Evolutionary conservation across 2,888 invertebrate species (phyloP), one percentile per base, ranked within the genome.

Genomic region (Zygothrica quintamaculata): DNA sequence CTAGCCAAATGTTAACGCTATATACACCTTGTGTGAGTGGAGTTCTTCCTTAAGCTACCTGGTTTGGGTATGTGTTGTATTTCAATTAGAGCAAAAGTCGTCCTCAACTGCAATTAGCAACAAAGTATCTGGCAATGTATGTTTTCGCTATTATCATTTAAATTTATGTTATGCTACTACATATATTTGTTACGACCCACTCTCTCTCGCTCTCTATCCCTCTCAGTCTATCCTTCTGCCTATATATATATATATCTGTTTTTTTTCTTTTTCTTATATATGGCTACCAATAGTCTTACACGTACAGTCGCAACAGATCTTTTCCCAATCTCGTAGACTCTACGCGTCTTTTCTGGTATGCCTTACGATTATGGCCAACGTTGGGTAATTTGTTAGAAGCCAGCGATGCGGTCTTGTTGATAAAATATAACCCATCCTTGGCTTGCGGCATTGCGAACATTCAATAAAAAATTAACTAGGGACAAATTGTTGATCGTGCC

Each of bases 71-170:
- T 62, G 72, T 70, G 78, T 84, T 77, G 84, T 79, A 80, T 84
- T 84, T 80, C 81, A 84, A 80, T 79, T 79, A 79, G 84, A 79
- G 81, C 74, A 69, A 65, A 74, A 80, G 81, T 81, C 77, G 81
- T 77, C 75, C 75, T 75, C 81, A 55, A 47, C 59, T 48, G 74
- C 84, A 85, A 78, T 82, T 82, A 85, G 81, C 84, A 66, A 85
- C 81, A 82, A 82, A 79, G 86, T 82, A 82, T 65, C 84, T 85
- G 79, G 56, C 72, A 74, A 85, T 85, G 81, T 82, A 67, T 82
- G 81, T 79, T 82, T 82, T 74, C 67, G 79, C 81, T 72, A 82
- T 82, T 86, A 82, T 82, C 81, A 82, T 82, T 82, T 71, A 78
- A 85, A 85, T 85, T 82, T 82, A 82, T 82, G 86, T 76, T 81